phyloP scores from a whole-genome alignment of 2,797 vertebrate genomes.

The Pristis pectinata region DNA sequence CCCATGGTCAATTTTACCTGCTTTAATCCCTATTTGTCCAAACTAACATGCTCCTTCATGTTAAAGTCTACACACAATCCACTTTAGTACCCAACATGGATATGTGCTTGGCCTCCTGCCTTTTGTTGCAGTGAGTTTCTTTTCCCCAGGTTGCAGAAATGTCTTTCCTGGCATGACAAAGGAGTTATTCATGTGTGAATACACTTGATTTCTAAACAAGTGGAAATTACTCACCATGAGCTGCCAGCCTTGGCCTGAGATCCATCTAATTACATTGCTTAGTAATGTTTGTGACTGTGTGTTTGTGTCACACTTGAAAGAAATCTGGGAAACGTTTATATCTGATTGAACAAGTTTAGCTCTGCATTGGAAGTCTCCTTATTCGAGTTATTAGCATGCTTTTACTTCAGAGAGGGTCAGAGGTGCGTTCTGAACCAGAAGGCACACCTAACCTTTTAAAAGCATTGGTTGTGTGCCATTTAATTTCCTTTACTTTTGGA shows the following conservation, averaged over 20 bases:
- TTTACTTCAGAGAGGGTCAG: background rate
- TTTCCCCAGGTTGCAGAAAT: background rate
- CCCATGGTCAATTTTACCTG: too few species aligned
- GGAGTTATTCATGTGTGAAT: background rate
- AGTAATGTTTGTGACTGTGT: background rate
- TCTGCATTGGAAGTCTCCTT: background rate
- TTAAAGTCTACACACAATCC: background rate
- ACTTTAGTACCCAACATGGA: background rate
- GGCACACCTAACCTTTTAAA: background rate
- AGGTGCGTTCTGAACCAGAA: background rate
- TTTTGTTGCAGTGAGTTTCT: background rate
- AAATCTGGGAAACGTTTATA: background rate
- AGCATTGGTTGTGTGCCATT: background rate
- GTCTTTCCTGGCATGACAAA: background rate
- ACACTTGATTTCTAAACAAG: background rate
- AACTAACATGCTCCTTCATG: too few species aligned
- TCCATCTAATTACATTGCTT: background rate
- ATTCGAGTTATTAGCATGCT: background rate
- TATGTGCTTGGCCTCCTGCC: background rate
- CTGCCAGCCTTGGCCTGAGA: background rate
- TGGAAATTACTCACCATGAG: background rate
- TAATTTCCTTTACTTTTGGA: background rate
- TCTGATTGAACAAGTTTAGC: background rate
- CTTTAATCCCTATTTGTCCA: too few species aligned
- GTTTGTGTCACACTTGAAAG: background rate